Evolutionary conservation across 1,140 invertebrate species (phyloP).

Genomic region (Tetraneura akinire): DNA sequence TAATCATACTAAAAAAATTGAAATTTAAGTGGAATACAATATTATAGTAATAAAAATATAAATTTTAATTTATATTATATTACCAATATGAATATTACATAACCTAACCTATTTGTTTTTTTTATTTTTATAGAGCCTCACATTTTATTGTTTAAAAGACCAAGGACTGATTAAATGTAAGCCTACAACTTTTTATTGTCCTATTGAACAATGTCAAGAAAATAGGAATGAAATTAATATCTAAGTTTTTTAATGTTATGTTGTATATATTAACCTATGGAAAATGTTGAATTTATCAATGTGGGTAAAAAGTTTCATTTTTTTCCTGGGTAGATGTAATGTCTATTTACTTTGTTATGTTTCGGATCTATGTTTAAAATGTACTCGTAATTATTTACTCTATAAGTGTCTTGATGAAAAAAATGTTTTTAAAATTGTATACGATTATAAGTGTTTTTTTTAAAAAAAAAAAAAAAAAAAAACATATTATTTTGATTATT

Average conservation of each 20-base stretch:
- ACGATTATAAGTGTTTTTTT: neutral
- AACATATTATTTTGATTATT: slow-evolving; percentile 14
- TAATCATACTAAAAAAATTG: too few species aligned
- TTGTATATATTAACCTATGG: slow-evolving; percentile 20
- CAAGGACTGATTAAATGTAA: slow-evolving; percentile 54
- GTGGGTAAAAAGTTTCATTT: neutral
- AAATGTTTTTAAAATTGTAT: slow-evolving; percentile 2
- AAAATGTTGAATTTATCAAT: slow-evolving; percentile 12
- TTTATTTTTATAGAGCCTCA: slow-evolving; percentile 66
- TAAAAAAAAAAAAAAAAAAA: slow-evolving; percentile 28
- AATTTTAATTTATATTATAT: too few species aligned
- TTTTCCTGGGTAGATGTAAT: slow-evolving; percentile 10
- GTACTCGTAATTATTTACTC: slow-evolving; percentile 23
- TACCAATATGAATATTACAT: too few species aligned
- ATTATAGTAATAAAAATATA: too few species aligned
- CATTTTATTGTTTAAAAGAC: slow-evolving; percentile 69
- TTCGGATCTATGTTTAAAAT: slow-evolving; percentile 8
- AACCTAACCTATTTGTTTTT: slow-evolving; percentile 26
- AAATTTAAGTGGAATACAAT: too few species aligned
- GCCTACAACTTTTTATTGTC: neutral
- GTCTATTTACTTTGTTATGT: slow-evolving; percentile 41
- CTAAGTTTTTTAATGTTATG: slow-evolving; percentile 35
- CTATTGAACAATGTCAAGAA: slow-evolving; percentile 23
- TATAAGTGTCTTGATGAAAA: slow-evolving; percentile 16
- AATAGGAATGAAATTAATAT: neutral